Evolutionary conservation across 2,888 invertebrate species (phyloP).

Genomic region (Cephalotes varians): DNA sequence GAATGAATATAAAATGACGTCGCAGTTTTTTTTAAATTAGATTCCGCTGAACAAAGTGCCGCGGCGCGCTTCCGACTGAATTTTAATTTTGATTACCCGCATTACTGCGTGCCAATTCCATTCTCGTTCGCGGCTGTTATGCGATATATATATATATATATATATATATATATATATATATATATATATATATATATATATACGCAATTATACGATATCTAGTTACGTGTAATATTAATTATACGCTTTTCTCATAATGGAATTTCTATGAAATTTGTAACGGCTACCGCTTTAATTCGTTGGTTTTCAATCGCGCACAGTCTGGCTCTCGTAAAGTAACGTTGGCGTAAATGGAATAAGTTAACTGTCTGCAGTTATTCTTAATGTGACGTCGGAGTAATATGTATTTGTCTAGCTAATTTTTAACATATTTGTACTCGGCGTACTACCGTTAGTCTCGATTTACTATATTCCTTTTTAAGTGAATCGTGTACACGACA

Average conservation of each 20-base stretch:
- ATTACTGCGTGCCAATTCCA: conserved; percentile 40
- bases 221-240: conserved; percentile 50
- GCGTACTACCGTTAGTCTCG: conserved; percentile 62
- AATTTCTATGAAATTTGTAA: conserved; percentile 33
- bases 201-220: conserved; percentile 15
- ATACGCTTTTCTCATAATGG: conserved; percentile 50
- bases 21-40: conserved; percentile 82
- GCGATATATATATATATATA: background rate
- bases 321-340: background rate
- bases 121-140: conserved; percentile 6
- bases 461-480: conserved; percentile 64
- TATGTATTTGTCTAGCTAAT: conserved; percentile 64
- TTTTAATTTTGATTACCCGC: conserved; percentile 82
- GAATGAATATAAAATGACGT: conserved; percentile 84
- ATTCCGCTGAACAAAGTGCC: conserved; percentile 67
- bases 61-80: conserved; percentile 76
- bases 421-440: conserved; percentile 68
- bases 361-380: conserved; percentile 27
- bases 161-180: background rate
- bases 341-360: conserved; percentile 25
- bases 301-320: conserved; percentile 39
- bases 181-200: background rate
- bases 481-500: conserved; percentile 70
- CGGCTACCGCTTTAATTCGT: conserved; percentile 28
- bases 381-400: conserved; percentile 4